Evolutionary conservation across 1,140 invertebrate genomes (phyloP).

Genomic region (Anoplophora glabripennis): DNA sequence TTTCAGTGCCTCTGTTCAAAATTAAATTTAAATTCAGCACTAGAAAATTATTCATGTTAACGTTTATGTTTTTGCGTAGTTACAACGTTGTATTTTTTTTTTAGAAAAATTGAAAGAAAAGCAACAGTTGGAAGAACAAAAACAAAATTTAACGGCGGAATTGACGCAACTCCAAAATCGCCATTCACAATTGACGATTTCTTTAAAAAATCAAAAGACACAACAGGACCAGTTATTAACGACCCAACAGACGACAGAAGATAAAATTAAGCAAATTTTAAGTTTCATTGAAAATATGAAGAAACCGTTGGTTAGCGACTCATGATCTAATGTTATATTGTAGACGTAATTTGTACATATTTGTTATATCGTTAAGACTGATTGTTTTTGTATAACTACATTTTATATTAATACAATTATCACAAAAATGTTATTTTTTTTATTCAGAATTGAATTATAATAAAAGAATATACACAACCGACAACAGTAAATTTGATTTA

Average conservation of each 20-base stretch:
- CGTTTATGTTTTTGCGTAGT: neutral
- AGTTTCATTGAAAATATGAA: conserved; percentile 42
- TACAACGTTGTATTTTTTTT: conserved; percentile 20
- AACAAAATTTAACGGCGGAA: conserved; percentile 38
- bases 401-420: no score
- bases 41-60: neutral
- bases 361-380: neutral
- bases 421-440: no score
- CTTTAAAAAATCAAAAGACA: conserved; percentile 41
- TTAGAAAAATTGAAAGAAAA: conserved; percentile 46
- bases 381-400: neutral
- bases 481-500: no score
- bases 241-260: conserved; percentile 36
- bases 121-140: conserved; percentile 43
- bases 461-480: no score
- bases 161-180: conserved; percentile 44
- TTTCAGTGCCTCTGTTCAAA: no score
- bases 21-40: no score
- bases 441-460: no score
- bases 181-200: conserved; percentile 45
- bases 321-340: neutral
- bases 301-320: conserved; percentile 9
- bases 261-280: conserved; percentile 44
- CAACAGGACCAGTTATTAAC: conserved; percentile 37
- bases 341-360: neutral